Percentiles rank a stretch among this genome's conserved stretches.
These are phyloP conservation scores for Akabosia matsudoensis DNA, from an alignment of 1,140 invertebrate species.

Conservation along the genomic window DNA sequence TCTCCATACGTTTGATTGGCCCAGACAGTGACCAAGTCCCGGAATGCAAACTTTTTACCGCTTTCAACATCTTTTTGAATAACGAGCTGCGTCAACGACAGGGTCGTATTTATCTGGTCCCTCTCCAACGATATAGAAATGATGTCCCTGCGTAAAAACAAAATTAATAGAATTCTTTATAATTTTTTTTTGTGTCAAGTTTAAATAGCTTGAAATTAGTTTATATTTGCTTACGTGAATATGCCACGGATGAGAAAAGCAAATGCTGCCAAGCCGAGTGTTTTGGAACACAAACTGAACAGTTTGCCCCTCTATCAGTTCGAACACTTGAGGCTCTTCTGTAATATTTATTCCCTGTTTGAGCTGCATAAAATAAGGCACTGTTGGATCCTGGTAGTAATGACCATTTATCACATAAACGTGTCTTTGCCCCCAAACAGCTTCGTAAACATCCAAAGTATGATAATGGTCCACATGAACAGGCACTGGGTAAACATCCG, in stretches of 20 bases:
- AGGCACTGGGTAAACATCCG: conserved; percentile 14
- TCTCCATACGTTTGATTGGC: conserved; percentile 5
- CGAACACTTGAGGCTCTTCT: conserved; percentile 28
- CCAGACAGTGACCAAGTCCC: neutral
- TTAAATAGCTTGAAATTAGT: neutral
- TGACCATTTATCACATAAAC: conserved; percentile 31
- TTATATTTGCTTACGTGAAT: conserved; percentile 30
- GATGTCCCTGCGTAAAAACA: neutral
- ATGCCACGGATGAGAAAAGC: conserved; percentile 39
- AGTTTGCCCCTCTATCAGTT: conserved; percentile 22
- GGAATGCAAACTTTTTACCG: neutral
- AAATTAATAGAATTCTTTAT: conserved; percentile 9
- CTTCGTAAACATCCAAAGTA: neutral
- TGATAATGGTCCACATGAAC: neutral
- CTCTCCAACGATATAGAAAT: conserved; percentile 33
- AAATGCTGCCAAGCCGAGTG: neutral
- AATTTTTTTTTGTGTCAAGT: no score
- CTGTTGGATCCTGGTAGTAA: conserved; percentile 7
- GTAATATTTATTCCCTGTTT: conserved; percentile 15
- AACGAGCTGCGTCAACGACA: neutral
- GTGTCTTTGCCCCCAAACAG: neutral
- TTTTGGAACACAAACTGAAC: conserved; percentile 40
- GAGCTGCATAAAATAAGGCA: neutral
- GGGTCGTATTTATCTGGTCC: conserved; percentile 31
- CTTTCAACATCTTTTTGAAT: conserved; percentile 27